Evolutionary conservation across 92 coral and sea anemone species (phyloP), one percentile per base, ranked within the genome.

Genomic region (Phenganax stokvisi): DNA sequence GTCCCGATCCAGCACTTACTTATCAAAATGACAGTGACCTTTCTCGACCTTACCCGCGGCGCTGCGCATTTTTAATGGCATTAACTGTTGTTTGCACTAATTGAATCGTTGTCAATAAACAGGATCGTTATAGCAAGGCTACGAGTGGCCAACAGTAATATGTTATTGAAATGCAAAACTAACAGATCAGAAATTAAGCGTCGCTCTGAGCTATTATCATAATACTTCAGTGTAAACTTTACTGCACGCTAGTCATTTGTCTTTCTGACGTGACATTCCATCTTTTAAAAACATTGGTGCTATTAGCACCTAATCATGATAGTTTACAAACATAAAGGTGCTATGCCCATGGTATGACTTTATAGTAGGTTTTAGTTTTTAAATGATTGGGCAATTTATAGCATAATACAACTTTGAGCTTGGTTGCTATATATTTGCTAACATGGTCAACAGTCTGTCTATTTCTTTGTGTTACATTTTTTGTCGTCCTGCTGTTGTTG

Each of bases 71-170:
- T 17, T 64, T 3, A 64, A 28, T 64, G 73, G 47, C 54, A 68
- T 76, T 68, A 76, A 16, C 81, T 30, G 20, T 76, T 76, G 70
- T 64, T 51, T 54, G 16, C 12, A 57, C 54, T 78, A 78, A 78
- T 78, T 79, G 44, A 65, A 79, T 63, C 74, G 51, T 28, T 65
- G 64, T 79, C 51, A 63, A 56, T 44, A 61, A 79, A 77, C 81
- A 31, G 66, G 81, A 77, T 60, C 71, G 60, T 63, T 79, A 53
- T 8, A 53, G 7, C 11, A 79, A 17, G 20, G 60, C n/a, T 65
- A 20, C 62, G 69, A 62, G 59, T 55, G 60, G 12, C 47, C 70
- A n/a, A 0, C 9, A 6, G 70, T 12, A 10, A 20, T 64, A 28
- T 64, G 12, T 37, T 64, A 13, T 0, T 59, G 20, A 13, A 59